Conservation (phyloP, 1,140 invertebrate genomes). For the Ceratoteleas bidentatus region DNA sequence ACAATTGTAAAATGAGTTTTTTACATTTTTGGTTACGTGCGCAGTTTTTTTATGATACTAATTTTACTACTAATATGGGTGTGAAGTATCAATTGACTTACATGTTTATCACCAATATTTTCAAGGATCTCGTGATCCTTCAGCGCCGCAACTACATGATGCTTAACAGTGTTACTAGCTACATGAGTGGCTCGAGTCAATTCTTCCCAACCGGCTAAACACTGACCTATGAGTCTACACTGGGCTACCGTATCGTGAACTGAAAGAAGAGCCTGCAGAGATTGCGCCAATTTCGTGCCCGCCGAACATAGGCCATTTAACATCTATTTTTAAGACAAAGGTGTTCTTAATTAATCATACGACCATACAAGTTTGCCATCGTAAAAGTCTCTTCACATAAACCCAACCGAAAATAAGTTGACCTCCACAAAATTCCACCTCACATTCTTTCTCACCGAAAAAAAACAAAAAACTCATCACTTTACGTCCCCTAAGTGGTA, state of each 20-base stretch:
- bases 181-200: constrained; percentile 83
- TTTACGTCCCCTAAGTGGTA: neutral
- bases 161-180: constrained; percentile 84
- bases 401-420: neutral
- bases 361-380: constrained; percentile 3
- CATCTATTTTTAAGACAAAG: constrained; percentile 77
- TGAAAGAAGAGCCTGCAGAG: constrained; percentile 82
- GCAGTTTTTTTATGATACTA: too few species aligned
- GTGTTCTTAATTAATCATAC: constrained; percentile 32
- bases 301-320: constrained; percentile 84
- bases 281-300: constrained; percentile 83
- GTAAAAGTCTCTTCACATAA: neutral
- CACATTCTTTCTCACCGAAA: neutral
- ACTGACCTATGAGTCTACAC: constrained; percentile 80
- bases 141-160: constrained; percentile 83
- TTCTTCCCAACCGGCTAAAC: constrained; percentile 84
- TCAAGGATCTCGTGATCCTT: constrained; percentile 81
- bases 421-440: neutral
- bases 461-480: neutral
- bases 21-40: too few species aligned
- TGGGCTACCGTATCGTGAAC: constrained; percentile 82
- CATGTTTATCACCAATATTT: constrained; percentile 76
- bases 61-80: too few species aligned
- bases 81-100: constrained; percentile 51
- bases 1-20: too few species aligned